Conservation (phyloP, 2,113 vertebrate species). For the Chlamydotis undulata region DNA sequence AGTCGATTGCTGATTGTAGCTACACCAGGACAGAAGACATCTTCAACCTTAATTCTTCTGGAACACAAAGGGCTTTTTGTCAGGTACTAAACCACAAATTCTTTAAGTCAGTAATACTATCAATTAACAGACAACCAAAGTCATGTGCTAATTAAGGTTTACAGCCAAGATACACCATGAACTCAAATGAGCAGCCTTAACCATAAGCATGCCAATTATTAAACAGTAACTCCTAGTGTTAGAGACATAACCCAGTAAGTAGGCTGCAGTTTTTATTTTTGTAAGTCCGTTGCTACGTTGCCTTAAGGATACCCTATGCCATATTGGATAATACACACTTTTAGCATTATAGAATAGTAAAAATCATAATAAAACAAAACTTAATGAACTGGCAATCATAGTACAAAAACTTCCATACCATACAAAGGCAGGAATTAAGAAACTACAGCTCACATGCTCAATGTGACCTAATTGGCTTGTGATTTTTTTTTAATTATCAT, state of each 20-base stretch:
- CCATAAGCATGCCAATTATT: background rate
- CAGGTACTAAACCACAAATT: background rate
- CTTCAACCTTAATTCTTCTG: background rate
- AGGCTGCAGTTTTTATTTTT: background rate
- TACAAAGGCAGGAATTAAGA: background rate
- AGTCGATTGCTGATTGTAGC: no score
- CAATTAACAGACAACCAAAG: background rate
- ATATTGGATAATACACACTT: background rate
- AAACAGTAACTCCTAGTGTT: background rate
- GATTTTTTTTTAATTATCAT: background rate
- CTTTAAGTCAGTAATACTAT: background rate
- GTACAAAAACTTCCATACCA: background rate
- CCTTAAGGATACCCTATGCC: background rate
- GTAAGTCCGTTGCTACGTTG: background rate
- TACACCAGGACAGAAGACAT: background rate
- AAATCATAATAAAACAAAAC: background rate
- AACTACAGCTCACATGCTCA: background rate
- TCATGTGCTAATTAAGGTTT: background rate
- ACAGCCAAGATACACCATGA: background rate
- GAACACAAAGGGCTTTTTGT: background rate
- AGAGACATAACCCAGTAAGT: rapidly evolving
- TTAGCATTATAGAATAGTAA: background rate
- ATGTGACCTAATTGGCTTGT: background rate
- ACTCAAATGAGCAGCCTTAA: background rate
- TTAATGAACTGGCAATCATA: rapidly evolving